phyloP scores from a whole-genome alignment of 2,888 invertebrate species.

The Muschampia staudingeri region DNA sequence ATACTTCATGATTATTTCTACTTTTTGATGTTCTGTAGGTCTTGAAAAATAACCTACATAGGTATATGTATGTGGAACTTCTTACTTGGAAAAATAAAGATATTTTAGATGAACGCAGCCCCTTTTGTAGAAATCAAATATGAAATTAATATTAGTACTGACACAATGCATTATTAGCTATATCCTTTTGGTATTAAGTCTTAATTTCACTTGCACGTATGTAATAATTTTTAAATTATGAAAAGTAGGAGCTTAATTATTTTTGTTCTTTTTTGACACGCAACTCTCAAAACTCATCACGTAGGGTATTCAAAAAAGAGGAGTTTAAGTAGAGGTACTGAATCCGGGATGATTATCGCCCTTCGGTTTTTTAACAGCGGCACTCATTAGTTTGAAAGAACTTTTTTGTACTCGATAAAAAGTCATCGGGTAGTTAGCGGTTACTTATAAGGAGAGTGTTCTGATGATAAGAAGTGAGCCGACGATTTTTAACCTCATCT shows the following conservation, averaged over 20 bases:
- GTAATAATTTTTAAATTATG: neutral
- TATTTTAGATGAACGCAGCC: neutral
- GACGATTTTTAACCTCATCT: neutral
- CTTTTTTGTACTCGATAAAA: constrained; percentile 46
- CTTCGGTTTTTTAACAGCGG: constrained; percentile 78
- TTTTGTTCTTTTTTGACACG: constrained; percentile 65
- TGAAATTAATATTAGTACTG: neutral
- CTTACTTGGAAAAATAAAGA: neutral
- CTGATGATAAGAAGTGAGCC: constrained; percentile 15
- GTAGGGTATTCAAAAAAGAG: constrained; percentile 80
- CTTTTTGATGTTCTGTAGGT: no score
- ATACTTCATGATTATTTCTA: no score
- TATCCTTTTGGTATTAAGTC: neutral
- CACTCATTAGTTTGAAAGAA: constrained; percentile 73
- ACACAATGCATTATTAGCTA: neutral
- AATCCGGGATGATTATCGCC: constrained; percentile 81
- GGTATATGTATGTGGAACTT: no score
- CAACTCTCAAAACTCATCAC: constrained; percentile 77
- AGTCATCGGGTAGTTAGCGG: constrained; percentile 41
- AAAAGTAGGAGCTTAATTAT: constrained; percentile 28
- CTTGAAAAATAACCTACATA: no score
- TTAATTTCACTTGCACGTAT: neutral
- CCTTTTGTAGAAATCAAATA: neutral
- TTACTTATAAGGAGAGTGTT: constrained; percentile 35
- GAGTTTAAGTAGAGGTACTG: constrained; percentile 70